phyloP scores from a whole-genome alignment of 1,140 invertebrate species.

The Mycetomoellerius zeteki region DNA sequence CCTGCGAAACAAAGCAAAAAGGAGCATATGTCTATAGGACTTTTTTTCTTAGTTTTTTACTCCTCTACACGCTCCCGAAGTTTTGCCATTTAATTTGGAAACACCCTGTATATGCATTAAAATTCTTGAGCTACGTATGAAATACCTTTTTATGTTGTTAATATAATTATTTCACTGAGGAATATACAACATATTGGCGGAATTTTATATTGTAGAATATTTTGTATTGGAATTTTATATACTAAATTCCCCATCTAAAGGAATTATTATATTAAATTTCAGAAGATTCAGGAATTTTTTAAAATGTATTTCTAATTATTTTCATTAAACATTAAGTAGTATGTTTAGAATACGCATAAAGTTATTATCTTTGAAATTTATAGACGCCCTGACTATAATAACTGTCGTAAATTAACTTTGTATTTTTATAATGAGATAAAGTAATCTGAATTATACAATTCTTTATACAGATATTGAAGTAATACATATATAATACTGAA shows the following conservation, averaged over 20 bases:
- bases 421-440: background rate
- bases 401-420: background rate
- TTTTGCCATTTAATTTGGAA: too few relatives aligned
- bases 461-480: background rate
- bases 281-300: background rate
- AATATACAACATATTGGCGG: background rate
- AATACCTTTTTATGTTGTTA: background rate
- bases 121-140: background rate
- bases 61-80: too few relatives aligned
- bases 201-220: too few relatives aligned
- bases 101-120: background rate
- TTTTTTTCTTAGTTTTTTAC: too few relatives aligned
- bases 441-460: background rate
- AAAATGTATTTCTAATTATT: background rate
- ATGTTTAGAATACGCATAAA: background rate
- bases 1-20: too few relatives aligned
- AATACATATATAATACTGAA: too few relatives aligned
- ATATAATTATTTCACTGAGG: background rate
- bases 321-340: background rate
- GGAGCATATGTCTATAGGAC: too few relatives aligned
- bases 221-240: too few relatives aligned
- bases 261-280: slow-evolving; percentile 12
- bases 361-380: background rate
- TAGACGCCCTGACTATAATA: background rate
- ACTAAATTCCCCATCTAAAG: background rate